phyloP scores from a whole-genome alignment of 2,888 invertebrate species.

The Thymelicus lineola region DNA sequence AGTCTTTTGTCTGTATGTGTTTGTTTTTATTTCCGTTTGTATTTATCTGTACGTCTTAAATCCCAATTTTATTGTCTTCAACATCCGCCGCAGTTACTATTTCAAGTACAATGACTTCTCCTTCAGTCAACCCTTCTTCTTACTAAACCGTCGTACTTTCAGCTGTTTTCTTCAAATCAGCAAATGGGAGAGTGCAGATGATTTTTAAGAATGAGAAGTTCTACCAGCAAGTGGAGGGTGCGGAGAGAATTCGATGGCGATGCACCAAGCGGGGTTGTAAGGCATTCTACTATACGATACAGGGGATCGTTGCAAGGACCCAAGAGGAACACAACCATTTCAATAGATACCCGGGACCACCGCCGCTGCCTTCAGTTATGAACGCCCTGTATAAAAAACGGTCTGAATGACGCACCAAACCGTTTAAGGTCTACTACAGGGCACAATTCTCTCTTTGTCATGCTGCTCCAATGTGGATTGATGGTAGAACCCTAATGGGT shows the following conservation, averaged over 20 bases:
- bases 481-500: too few species aligned
- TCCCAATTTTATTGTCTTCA: too few species aligned
- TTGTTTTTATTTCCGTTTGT: too few species aligned
- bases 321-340: slow-evolving; percentile 41
- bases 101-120: too few species aligned
- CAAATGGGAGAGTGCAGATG: slow-evolving; percentile 50
- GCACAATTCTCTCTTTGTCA: too few species aligned
- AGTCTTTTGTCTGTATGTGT: too few species aligned
- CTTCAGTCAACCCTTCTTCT: too few species aligned
- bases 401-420: not conserved
- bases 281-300: slow-evolving; percentile 49
- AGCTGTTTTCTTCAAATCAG: slow-evolving; percentile 48
- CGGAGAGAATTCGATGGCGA: slow-evolving; percentile 48
- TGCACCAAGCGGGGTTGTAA: slow-evolving; percentile 50
- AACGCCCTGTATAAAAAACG: not conserved
- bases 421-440: too few species aligned
- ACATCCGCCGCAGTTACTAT: too few species aligned
- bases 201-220: slow-evolving; percentile 51
- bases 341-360: not conserved
- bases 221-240: slow-evolving; percentile 46
- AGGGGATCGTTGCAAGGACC: slow-evolving; percentile 35
- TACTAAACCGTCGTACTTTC: slow-evolving; percentile 35
- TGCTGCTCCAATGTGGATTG: too few species aligned
- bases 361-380: not conserved
- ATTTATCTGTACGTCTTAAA: too few species aligned